A percentile compares a stretch with the other conserved stretches of the same genome.
Evolutionary conservation across 2,797 vertebrate species (phyloP).

Genomic region (Schizopygopsis pylzovi): DNA sequence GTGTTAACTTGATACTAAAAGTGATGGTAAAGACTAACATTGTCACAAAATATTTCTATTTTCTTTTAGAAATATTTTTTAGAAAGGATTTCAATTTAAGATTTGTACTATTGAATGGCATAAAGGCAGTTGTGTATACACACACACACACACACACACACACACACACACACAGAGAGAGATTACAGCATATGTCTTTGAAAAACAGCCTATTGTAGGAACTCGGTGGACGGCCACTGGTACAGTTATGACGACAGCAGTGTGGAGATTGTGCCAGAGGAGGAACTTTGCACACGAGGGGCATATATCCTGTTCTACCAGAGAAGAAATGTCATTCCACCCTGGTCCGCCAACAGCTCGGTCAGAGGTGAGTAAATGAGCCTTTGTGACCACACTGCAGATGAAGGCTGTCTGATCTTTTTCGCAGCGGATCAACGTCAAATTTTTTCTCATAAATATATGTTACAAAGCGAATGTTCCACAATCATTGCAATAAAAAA

Average conservation of each 20-base stretch:
- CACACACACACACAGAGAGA: too few species aligned
- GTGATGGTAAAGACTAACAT: too few species aligned
- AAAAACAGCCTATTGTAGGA: conserved; percentile 88
- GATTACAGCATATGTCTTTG: background rate
- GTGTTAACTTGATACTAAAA: background rate
- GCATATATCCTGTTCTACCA: conserved; percentile 97
- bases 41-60: too few species aligned
- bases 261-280: conserved; percentile 85
- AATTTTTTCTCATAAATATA: background rate
- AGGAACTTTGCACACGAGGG: conserved; percentile 86
- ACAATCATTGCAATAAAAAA: background rate
- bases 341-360: conserved; percentile 86
- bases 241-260: conserved; percentile 94
- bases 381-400: background rate
- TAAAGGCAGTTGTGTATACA: background rate
- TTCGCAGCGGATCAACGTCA: background rate
- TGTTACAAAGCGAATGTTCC: background rate
- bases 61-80: too few species aligned
- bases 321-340: conserved; percentile 84
- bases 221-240: conserved; percentile 90
- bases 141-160: too few species aligned
- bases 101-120: background rate
- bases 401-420: background rate
- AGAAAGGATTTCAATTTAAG: background rate
- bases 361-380: conserved; percentile 77